Base-by-base conservation (phyloP, 1,140 invertebrate species). In the Trachymyrmex cornetzi region DNA sequence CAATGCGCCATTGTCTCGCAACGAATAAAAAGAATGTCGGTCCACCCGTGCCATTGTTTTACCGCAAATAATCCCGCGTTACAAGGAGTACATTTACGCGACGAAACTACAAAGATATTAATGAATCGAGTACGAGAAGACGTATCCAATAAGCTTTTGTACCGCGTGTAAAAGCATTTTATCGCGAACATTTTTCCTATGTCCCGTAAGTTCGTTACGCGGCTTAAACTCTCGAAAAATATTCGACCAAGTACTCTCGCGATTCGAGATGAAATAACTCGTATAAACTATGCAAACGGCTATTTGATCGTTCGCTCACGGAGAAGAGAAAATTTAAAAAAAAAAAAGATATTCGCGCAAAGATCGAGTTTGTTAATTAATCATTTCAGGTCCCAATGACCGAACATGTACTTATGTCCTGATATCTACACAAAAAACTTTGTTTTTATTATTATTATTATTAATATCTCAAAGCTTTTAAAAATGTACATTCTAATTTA, bases 1-100 rank as follows among this genome's bases (percentile, higher is more conserved):
- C 79, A 81, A 81, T 81, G 50, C 50, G 50, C 66, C 24, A 82
- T 84, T 84, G 80, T 74, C 69, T 61, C 38, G 14, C 12, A 12
- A 61, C 11, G 50, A 22, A 19, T 64, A 66, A 71, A 74, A 84
- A 61, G 34, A 61, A 30, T 59, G n/a, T 19, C 66, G 22, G 77
- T 16, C 14, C 19, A 24, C 48, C 30, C 53, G n/a, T 44, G 19
- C 14, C 27, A 53, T 67, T 72, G 80, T 82, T 72, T 82, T 48
- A 48, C 34, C 9, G 14, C 69, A 48, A 84, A 61, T 61, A 75
- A 84, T 50, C 27, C 72, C 71, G n/a, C 27, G 59, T 75, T 84
- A 74, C 24, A 24, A 74, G 38, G 44, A 72, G 66, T 72, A 61
- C 19, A 74, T 61, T 72, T 74, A 71, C 24, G 7, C 30, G 24